Evolutionary conservation across 2,797 vertebrate species (phyloP), one percentile per base, ranked within the genome.

Genomic region (Hydrolagus colliei): DNA sequence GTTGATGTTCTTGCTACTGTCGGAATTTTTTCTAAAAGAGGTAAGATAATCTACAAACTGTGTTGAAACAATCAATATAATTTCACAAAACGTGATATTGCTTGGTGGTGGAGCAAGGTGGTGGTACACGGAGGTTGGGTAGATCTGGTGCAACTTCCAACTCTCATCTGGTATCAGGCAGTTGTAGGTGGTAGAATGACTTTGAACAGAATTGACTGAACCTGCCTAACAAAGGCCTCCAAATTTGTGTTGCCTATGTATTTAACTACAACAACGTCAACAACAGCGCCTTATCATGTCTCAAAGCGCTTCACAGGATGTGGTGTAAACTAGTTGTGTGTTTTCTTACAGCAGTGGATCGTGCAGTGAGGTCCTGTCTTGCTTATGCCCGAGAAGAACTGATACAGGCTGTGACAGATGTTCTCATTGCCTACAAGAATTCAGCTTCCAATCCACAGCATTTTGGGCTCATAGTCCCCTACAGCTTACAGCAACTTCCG

Each of bases 1-100:
- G 65, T 35, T 35, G 71, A 84, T n/a, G 27, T 84, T 0, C 3
- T 32, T 4, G 18, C 18, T 9, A 84, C 71, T 4, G 32, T 71
- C 16, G 79, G 79, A 67, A 68, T 84, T 84, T 63, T 84, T n/a
- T 71, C 79, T 11, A 84, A 84, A 41, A 71, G 41, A 18, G 79
- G 79, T 84, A 84, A n/a, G 79, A 71, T 67, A 18, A 16, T 6
- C 18, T 20, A 4, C 13, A 11, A 84, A 71, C 65, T 20, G 27
- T 80, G 13, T 2, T 10, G 12, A 35, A 41, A 5, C 68, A 14
- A 63, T 9, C 1, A 16, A 14, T 32, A 63, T 32, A 63, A 65
- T 52, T 52, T 52, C 41, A 52, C 59, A 63, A 67, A 67, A 18
- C 7, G 77, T 14, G 0, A 80, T 2, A 65, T 80, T 12, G 18